Evolutionary conservation across 2,888 invertebrate species (phyloP).

Genomic region (Geophilus truncorum): DNA sequence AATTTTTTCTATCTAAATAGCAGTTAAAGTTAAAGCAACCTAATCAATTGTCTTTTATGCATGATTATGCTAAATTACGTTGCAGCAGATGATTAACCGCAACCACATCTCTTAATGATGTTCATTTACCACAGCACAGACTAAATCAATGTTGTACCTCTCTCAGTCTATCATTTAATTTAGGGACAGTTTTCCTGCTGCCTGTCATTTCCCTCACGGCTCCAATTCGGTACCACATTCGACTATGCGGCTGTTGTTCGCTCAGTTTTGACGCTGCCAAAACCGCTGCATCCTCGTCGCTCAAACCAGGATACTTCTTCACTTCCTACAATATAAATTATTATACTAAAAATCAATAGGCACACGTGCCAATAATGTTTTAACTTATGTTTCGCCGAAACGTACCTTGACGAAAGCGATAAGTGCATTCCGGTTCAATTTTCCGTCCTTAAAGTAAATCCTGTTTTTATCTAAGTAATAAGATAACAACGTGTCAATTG

Average conservation of each 20-base stretch:
- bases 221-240: conserved; percentile 58
- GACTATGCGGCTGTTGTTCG: conserved; percentile 53
- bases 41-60: too few relatives aligned
- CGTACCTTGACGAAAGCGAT: conserved; percentile 48
- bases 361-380: background rate
- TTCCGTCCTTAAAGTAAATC: conserved; percentile 37
- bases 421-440: conserved; percentile 48
- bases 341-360: background rate
- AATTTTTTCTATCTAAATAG: too few relatives aligned
- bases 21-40: too few relatives aligned
- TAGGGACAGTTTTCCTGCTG: conserved; percentile 51
- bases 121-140: background rate
- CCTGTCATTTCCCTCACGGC: conserved; percentile 54
- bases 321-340: conserved; percentile 49
- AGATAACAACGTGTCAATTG: too few relatives aligned
- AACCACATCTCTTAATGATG: too few relatives aligned
- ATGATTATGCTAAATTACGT: too few relatives aligned
- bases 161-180: conserved; percentile 51
- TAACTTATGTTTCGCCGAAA: background rate
- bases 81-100: too few relatives aligned
- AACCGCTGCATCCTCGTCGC: conserved; percentile 55
- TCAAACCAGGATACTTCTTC: conserved; percentile 52
- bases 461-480: conserved; percentile 33
- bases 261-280: conserved; percentile 54
- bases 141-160: conserved; percentile 48